Evolutionary conservation across 2,113 vertebrate genomes (phyloP).

Genomic region (Camelus bactrianus): DNA sequence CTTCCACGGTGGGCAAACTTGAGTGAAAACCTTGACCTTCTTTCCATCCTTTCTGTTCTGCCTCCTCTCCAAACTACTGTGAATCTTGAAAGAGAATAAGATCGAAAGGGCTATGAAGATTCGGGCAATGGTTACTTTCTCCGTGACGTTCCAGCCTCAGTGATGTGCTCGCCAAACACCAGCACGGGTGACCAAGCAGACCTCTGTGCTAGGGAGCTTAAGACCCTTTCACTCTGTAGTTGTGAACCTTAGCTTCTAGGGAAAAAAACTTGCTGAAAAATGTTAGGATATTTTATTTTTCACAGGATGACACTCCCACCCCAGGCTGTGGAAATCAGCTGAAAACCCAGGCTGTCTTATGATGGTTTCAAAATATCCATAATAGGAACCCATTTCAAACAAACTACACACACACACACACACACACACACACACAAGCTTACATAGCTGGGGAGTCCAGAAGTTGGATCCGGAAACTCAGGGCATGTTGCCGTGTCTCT

Average conservation of each 20-base stretch:
- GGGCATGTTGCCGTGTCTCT: rapidly evolving
- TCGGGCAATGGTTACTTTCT: rapidly evolving
- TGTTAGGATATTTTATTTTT: neutral
- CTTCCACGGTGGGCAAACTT: rapidly evolving
- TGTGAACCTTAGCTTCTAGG: neutral
- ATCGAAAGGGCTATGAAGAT: neutral
- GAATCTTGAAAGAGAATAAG: neutral
- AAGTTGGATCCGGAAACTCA: neutral
- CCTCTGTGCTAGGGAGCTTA: rapidly evolving
- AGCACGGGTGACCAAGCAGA: neutral
- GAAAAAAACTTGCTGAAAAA: neutral
- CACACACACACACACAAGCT: neutral
- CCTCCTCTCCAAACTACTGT: neutral
- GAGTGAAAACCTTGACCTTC: neutral
- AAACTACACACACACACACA: neutral
- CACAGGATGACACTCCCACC: neutral
- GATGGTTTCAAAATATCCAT: neutral
- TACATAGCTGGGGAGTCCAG: too few relatives aligned
- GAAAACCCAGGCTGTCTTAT: neutral
- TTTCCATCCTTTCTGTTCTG: neutral
- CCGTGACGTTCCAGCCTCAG: neutral
- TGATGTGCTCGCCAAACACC: neutral
- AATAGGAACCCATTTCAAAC: neutral
- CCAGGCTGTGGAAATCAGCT: neutral
- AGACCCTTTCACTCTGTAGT: neutral